These are phyloP conservation scores for Polyergus mexicanus DNA, from an alignment of 1,140 invertebrate genomes.

Conservation along the genomic window DNA sequence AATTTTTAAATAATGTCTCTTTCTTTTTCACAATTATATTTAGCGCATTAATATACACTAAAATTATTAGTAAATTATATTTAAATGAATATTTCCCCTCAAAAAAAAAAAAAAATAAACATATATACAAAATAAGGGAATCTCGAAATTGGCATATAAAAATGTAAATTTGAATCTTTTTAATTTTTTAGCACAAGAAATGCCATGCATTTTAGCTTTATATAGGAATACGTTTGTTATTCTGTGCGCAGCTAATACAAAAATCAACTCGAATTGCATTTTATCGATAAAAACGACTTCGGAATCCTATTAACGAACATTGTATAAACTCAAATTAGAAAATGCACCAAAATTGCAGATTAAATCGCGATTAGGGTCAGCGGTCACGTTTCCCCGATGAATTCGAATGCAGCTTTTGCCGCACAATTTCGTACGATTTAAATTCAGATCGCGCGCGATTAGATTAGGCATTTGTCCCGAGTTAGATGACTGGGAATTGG, in stretches of 20 bases:
- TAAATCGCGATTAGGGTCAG: conserved; percentile 18
- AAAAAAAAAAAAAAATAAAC: too few relatives aligned
- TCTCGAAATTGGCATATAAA: too few relatives aligned
- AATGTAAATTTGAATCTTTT: too few relatives aligned
- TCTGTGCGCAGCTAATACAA: too few relatives aligned
- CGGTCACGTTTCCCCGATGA: conserved; percentile 39
- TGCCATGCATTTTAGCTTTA: too few relatives aligned
- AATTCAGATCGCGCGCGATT: conserved; percentile 47
- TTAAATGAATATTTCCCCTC: background rate
- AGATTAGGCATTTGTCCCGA: conserved; percentile 34
- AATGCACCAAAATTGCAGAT: background rate
- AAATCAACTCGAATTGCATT: too few relatives aligned
- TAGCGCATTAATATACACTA: background rate
- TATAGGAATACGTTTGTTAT: too few relatives aligned
- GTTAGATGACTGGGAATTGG: conserved; percentile 34
- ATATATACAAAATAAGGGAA: too few relatives aligned
- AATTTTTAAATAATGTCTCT: background rate
- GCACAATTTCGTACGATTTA: conserved; percentile 29
- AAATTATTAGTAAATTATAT: background rate
- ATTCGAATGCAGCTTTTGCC: background rate
- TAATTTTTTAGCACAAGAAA: too few relatives aligned
- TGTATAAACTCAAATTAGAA: conserved; percentile 1
- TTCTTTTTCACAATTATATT: background rate
- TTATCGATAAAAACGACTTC: too few relatives aligned
- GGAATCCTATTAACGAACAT: too few relatives aligned